phyloP scores from a whole-genome alignment of 2,888 invertebrate genomes.

The Brassicogethes aeneus region DNA sequence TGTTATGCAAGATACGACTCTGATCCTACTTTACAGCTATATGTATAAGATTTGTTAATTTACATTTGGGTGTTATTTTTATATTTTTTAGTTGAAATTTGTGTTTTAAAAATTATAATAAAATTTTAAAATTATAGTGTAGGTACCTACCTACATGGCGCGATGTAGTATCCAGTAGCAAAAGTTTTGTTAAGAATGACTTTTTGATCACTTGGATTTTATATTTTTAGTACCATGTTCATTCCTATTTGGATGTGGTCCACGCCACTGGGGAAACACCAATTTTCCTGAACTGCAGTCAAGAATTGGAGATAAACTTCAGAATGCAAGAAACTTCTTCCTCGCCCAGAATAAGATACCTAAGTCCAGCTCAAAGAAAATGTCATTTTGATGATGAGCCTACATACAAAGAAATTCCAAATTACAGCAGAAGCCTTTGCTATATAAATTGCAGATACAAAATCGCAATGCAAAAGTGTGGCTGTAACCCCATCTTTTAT shows the following conservation, averaged over 20 bases:
- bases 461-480: constrained; percentile 45
- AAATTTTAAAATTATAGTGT: too few species aligned
- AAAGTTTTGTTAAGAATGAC: too few species aligned
- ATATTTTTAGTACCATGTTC: constrained; percentile 46
- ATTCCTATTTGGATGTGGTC: constrained; percentile 50
- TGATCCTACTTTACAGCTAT: constrained; percentile 24
- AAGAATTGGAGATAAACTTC: constrained; percentile 40
- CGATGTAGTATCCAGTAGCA: too few species aligned
- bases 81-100: too few species aligned
- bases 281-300: constrained; percentile 32
- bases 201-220: too few species aligned
- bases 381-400: constrained; percentile 51
- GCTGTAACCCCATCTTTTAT: constrained; percentile 54
- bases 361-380: constrained; percentile 42
- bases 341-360: constrained; percentile 40
- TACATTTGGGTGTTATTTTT: too few species aligned
- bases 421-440: constrained; percentile 51
- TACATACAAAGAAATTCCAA: constrained; percentile 32
- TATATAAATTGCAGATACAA: constrained; percentile 47
- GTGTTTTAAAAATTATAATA: too few species aligned
- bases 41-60: background rate
- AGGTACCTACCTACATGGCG: too few species aligned
- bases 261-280: constrained; percentile 38
- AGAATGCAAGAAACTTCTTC: constrained; percentile 44
- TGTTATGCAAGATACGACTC: constrained; percentile 43